A percentile compares a stretch with the other conserved stretches of the same genome.
phyloP scores from a whole-genome alignment of 2,113 vertebrate genomes.

The Emydocephalus ijimae region DNA sequence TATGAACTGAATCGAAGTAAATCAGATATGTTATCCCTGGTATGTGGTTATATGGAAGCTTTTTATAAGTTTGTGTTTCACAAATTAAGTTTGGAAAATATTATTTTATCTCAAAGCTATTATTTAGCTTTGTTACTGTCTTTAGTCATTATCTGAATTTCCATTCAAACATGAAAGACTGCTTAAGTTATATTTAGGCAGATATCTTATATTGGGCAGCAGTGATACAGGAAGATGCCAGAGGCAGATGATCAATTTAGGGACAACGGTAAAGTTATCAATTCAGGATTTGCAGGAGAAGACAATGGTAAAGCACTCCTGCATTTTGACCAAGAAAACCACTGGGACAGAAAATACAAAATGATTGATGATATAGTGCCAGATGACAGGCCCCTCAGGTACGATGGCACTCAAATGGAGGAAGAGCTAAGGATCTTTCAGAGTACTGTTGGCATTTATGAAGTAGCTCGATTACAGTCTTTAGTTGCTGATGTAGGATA shows the following conservation, averaged over 20 bases:
- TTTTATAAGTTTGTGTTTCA: neutral
- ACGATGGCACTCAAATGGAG: neutral
- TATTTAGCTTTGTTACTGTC: neutral
- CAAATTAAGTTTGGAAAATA: neutral
- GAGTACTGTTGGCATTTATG: neutral
- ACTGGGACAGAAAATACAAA: neutral
- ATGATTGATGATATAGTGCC: neutral
- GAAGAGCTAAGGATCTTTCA: neutral
- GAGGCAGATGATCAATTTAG: neutral
- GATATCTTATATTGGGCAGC: neutral
- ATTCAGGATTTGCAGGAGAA: neutral
- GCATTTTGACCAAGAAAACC: neutral
- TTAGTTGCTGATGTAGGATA: neutral
- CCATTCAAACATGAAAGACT: neutral
- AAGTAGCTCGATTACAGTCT: neutral
- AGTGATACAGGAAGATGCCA: neutral
- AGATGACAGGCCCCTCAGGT: neutral
- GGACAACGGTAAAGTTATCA: neutral
- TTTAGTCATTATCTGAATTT: neutral
- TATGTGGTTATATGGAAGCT: neutral
- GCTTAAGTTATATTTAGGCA: neutral
- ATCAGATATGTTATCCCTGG: neutral
- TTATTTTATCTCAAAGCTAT: neutral
- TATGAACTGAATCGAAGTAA: neutral
- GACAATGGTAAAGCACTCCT: neutral